Evolutionary conservation across 2,113 vertebrate species (phyloP), one percentile per base, ranked within the genome.

Genomic region (rabbit (Oryctolagus cuniculus)): DNA sequence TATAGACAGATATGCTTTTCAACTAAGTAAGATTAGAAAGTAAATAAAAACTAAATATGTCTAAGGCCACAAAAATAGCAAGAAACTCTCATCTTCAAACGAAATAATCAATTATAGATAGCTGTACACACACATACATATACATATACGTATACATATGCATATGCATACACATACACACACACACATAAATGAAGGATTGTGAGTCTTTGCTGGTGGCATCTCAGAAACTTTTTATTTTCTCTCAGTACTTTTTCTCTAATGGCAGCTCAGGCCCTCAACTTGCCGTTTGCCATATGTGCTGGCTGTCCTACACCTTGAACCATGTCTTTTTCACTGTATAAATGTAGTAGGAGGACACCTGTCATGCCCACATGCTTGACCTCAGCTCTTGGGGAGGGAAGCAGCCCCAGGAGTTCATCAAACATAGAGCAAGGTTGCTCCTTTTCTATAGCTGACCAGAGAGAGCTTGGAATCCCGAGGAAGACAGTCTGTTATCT

Each of bases 321-420:
- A 58, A 64, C 29, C 8, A 4, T 22, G 3, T 49, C 21, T 11
- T 16, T 24, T 55, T 31, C 38, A 4, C 12, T 64, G 58, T 24
- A 64, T 17, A 38, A 49, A 9, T 19, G 25, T 5, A 22, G 22
- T n/a, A 29, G 12, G 7, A 24, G 3, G 29, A 16, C 6, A 8
- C 49, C 67, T 19, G 49, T 7, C 49, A n/a, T 8, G 24, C 27
- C 55, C 10, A 4, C 55, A 13, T 74, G 13, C 34, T 63, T 31
- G 53, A 49, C 70, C 7, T 0, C 6, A 22, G 19, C 2, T 36
- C 7, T 7, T 44, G 55, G 15, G 0, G 7, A n/a, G 6, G 36
- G 36, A 31, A 49, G 85, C 8, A 16, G 85, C 34, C 21, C 17
- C 44, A 19, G 53, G 2, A 31, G 17, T 31, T 70, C 72, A 17